Percentiles rank a stretch among this genome's conserved stretches.
phyloP scores from a whole-genome alignment of 2,888 invertebrate species.

The Notodonta ziczac region DNA sequence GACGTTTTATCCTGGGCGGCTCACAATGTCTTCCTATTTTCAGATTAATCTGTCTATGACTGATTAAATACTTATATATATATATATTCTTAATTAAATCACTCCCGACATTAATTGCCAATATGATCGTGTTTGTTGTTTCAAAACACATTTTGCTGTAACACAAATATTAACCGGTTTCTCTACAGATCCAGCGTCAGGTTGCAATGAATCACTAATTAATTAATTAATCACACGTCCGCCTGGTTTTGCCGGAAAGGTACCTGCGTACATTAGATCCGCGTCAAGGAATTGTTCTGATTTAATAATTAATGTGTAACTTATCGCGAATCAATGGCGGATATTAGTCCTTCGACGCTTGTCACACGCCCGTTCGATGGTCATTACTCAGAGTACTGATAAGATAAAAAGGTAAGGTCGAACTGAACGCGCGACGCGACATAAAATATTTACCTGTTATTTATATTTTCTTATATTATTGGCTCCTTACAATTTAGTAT shows the following conservation, averaged over 20 bases:
- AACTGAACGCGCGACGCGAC: neutral
- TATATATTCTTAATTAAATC: neutral
- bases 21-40: no score
- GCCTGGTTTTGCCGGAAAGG: constrained; percentile 40
- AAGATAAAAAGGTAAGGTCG: constrained; percentile 31
- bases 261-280: constrained; percentile 59
- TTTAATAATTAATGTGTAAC: constrained; percentile 75
- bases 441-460: no score
- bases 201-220: constrained; percentile 36
- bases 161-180: constrained; percentile 22
- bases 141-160: constrained; percentile 7
- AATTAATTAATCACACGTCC: constrained; percentile 40
- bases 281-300: constrained; percentile 67
- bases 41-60: no score
- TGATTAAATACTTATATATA: no score
- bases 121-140: constrained; percentile 2
- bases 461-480: no score
- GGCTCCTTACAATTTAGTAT: no score
- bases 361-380: constrained; percentile 46
- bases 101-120: neutral
- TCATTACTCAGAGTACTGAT: constrained; percentile 52
- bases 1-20: no score
- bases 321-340: constrained; percentile 73
- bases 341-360: constrained; percentile 55
- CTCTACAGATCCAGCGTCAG: constrained; percentile 19